Evolutionary conservation across 2,113 vertebrate genomes (phyloP), one percentile per base, ranked within the genome.

Genomic region (Ibidorhyncha struthersii): DNA sequence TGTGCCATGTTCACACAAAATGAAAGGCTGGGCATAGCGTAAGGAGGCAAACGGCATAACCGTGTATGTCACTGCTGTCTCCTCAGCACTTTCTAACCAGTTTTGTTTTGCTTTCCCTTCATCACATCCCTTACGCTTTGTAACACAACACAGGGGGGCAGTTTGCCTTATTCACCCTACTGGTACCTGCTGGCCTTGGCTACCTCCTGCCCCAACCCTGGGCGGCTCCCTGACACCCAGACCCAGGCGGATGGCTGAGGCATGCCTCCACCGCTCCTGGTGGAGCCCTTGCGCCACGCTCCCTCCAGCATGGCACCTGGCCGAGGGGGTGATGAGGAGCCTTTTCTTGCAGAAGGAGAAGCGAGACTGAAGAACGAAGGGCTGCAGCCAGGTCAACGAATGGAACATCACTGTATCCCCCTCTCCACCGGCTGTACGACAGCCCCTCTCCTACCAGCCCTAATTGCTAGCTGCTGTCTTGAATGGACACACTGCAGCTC

Each of bases 221-320:
- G 25, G 26, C 4, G 12, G 15, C 26, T 67, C 36, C 47, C 45
- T 52, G 59, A 55, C 63, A 71, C 21, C 29, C 79, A 47, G 41
- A 38, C 21, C 14, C 32, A 18, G 38, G 29, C 5, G 14, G 12
- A 10, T 15, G 66, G 26, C 55, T 40, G 59, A 0, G 1, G 6
- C 3, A 2, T 52, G 29, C 9, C 30, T 59, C 16, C 3, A 2
- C 20, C 0, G 0, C 41, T 81, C 56, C 52, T 19, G 14, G 0
- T 6, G 29, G 36, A 63, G 20, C 16, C 25, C 36, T 22, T 45
- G 36, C 63, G 34, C 19, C 67, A 41, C 0, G 0, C 11, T 58
- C 2, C 2, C 13, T 10, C 0, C 23, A 40, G 30, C 1, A 4
- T 2, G 4, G 17, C 40, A 40, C 34, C 21, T 2, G 8, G 10